Base-by-base conservation (phyloP, 2,113 vertebrate species). In the Bos javanicus region DNA sequence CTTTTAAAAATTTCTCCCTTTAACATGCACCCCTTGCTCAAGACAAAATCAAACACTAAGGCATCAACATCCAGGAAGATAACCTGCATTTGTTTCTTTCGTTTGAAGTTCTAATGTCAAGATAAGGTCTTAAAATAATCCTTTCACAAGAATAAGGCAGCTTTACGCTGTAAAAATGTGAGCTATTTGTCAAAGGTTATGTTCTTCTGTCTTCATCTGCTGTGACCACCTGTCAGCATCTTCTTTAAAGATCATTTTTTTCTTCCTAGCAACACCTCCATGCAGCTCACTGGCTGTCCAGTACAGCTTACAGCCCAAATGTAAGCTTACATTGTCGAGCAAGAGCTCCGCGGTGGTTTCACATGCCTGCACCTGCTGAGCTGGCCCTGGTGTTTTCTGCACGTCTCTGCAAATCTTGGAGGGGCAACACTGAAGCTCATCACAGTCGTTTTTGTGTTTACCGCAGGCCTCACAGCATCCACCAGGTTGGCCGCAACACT, bases 261-360 rank as follows among this genome's bases (percentile, higher is more conserved):
- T 99, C 97, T 97, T 99, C 99, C 0, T 99, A 99, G 14, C 6
- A 99, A 97, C 99, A 99, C 94, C 99, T 98, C 33, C 99, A 99
- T 0, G 99, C 99, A 4, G 99, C 99, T 89, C 99, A 98, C 97
- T 99, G 99, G 96, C 99, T 99, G 95, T 99, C 99, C 99, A 99
- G 98, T 99, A 99, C 0, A 99, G 99, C 83, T 99, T 99, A 96
- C 99, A 99, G 94, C 99, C 99, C 98, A 99, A 93, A 95, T 99
- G 99, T 98, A 99, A 39, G 67, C 67, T 99, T 21, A 99, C 99
- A 0, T 99, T 99, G 94, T 99, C 99, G 86, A 99, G 99, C 92
- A 99, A 97, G 96, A 99, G 98, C 48, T 99, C 99, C 96, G 99
- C 99, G 2, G 99, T 98, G 7, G 99, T 99, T 97, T 99, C 99